Evolutionary conservation across 1,140 invertebrate genomes (phyloP).

Genomic region (Gryon sp.): DNA sequence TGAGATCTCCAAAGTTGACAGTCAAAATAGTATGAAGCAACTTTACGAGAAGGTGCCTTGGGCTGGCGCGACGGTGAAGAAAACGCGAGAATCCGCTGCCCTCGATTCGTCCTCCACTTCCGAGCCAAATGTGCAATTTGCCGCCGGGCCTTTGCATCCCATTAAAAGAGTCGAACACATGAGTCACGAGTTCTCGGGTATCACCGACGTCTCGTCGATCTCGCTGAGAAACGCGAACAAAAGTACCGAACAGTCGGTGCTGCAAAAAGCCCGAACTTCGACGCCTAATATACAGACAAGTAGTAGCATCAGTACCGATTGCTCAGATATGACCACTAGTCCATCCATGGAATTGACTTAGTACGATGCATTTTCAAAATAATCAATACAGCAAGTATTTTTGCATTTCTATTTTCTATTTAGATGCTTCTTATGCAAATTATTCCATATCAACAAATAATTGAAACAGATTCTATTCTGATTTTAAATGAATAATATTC

Average conservation of each 20-base stretch:
- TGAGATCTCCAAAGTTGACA: conserved; percentile 72
- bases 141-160: no score
- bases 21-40: conserved; percentile 74
- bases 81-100: conserved; percentile 83
- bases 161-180: conserved; percentile 67
- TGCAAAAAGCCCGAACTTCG: conserved; percentile 75
- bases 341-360: conserved; percentile 57
- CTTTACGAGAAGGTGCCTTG: conserved; percentile 83
- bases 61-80: conserved; percentile 84
- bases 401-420: no score
- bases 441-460: no score
- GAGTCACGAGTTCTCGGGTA: conserved; percentile 67
- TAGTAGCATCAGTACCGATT: conserved; percentile 67
- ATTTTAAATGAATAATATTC: no score
- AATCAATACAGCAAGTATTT: no score
- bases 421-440: no score
- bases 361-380: no score
- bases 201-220: conserved; percentile 77
- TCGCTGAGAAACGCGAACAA: conserved; percentile 75
- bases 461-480: no score
- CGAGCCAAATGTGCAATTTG: conserved; percentile 67
- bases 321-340: conserved; percentile 64
- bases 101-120: conserved; percentile 83
- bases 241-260: conserved; percentile 74
- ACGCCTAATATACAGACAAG: conserved; percentile 74